These are phyloP conservation scores for Tromatobia lineatoria DNA, from an alignment of 2,888 invertebrate genomes.

Conservation along the genomic window DNA sequence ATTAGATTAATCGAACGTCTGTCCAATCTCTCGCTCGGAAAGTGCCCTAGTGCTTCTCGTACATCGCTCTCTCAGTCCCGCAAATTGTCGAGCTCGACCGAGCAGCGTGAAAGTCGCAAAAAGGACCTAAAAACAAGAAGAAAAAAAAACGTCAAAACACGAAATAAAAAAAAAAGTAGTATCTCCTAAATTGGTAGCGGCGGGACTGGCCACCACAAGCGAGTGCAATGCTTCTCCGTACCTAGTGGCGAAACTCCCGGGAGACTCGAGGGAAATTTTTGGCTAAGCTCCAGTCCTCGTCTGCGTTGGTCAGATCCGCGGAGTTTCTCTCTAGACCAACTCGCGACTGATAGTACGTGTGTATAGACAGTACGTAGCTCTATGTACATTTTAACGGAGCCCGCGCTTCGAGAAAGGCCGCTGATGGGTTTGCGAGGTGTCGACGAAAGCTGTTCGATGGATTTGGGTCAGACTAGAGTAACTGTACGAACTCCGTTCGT, in stretches of 20 bases:
- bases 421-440: slow-evolving; percentile 71
- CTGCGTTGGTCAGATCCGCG: slow-evolving; percentile 65
- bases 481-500: slow-evolving; percentile 33
- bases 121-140: neutral
- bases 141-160: slow-evolving; percentile 18
- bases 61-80: slow-evolving; percentile 19
- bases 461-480: slow-evolving; percentile 73
- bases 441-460: slow-evolving; percentile 73
- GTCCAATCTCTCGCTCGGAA: slow-evolving; percentile 29
- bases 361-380: neutral
- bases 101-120: slow-evolving; percentile 7
- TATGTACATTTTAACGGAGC: slow-evolving; percentile 10
- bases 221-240: slow-evolving; percentile 11
- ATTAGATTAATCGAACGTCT: slow-evolving; percentile 60
- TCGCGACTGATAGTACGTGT: slow-evolving; percentile 7
- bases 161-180: neutral
- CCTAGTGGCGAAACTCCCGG: slow-evolving; percentile 15
- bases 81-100: slow-evolving; percentile 44
- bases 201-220: slow-evolving; percentile 4
- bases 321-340: slow-evolving; percentile 17
- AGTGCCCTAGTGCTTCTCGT: slow-evolving; percentile 37
- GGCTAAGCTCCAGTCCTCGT: slow-evolving; percentile 63
- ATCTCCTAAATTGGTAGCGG: slow-evolving; percentile 48
- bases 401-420: slow-evolving; percentile 33
- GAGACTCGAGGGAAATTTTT: slow-evolving; percentile 56